Evolutionary conservation across 2,113 vertebrate species (phyloP).

Genomic region (Neogale vison): DNA sequence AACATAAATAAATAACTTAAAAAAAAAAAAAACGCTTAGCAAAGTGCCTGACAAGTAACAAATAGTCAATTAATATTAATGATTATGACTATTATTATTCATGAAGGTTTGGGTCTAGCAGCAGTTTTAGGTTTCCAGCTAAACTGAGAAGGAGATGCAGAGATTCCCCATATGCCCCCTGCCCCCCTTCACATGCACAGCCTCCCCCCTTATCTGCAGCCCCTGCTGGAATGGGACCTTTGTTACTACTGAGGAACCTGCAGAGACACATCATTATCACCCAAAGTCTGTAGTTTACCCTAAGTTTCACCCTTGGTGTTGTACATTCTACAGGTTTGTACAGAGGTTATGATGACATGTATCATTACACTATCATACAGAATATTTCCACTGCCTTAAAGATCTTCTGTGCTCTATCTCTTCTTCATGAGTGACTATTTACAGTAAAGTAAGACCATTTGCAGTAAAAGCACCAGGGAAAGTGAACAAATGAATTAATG

Average conservation of each 20-base stretch:
- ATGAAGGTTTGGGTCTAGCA: neutral
- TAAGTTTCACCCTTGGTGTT: neutral
- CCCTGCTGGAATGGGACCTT: too few relatives aligned
- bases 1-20: neutral
- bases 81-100: neutral
- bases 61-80: neutral
- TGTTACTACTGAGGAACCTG: neutral
- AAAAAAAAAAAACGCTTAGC: neutral
- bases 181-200: fast-evolving
- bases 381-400: neutral
- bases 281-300: neutral
- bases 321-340: neutral
- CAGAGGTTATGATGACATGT: neutral
- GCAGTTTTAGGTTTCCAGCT: neutral
- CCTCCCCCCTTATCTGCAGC: too few relatives aligned
- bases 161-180: neutral
- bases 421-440: neutral
- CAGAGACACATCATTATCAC: neutral
- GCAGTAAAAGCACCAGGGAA: neutral
- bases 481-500: neutral
- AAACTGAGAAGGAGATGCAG: neutral
- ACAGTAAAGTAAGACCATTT: neutral
- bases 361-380: neutral
- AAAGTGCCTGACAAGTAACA: neutral
- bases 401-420: neutral